Percentiles rank a stretch among this genome's conserved stretches.
Conservation (phyloP, 2,113 vertebrate species). For the Rhea pennata region DNA sequence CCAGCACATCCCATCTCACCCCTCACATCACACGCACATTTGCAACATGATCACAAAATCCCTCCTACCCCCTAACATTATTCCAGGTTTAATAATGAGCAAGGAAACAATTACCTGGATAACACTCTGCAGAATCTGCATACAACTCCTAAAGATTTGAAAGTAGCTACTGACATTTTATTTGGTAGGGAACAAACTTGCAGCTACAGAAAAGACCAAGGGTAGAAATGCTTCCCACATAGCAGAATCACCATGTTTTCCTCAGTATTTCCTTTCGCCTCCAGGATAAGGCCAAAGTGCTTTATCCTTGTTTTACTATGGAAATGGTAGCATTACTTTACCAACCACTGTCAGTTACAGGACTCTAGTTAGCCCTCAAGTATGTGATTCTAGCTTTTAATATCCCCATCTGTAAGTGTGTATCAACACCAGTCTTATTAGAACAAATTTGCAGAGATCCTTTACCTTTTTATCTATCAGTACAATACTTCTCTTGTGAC, state of each 20-base stretch:
- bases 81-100: no score
- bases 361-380: neutral
- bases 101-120: neutral
- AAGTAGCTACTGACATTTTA: neutral
- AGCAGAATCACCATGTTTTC: neutral
- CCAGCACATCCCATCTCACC: neutral
- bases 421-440: neutral
- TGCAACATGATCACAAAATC: neutral
- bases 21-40: neutral
- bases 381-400: neutral
- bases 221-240: neutral
- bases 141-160: neutral
- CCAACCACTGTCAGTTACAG: neutral
- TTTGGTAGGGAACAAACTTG: neutral
- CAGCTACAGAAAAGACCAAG: neutral
- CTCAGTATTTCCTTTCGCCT: neutral
- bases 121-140: neutral
- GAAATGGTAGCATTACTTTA: neutral
- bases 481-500: neutral
- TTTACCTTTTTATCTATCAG: neutral
- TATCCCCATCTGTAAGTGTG: neutral
- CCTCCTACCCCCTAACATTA: accelerated
- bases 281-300: neutral
- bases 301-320: neutral
- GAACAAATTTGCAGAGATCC: accelerated